Evolutionary conservation across 2,113 vertebrate species (phyloP).

Genomic region (Nasalis larvatus): DNA sequence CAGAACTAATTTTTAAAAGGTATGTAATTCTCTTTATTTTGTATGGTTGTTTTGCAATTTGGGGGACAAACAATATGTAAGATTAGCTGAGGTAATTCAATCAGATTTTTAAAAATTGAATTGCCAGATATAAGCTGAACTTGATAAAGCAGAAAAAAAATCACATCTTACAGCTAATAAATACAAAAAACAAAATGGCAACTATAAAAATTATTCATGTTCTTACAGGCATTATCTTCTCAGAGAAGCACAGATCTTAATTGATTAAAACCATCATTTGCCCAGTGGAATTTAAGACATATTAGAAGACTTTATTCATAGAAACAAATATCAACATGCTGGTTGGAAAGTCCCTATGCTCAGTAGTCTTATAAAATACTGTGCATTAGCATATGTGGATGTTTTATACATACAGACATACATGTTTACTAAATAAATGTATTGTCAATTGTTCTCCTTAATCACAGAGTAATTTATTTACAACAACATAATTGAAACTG

Average conservation of each 20-base stretch:
- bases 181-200: constrained; percentile 45
- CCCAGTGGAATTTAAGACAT: constrained; percentile 70
- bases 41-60: constrained; percentile 38
- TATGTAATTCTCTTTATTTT: not conserved
- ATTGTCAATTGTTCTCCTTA: constrained; percentile 66
- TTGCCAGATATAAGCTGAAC: not conserved
- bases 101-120: not conserved
- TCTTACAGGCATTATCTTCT: not conserved
- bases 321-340: constrained; percentile 49
- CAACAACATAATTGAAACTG: constrained; percentile 59
- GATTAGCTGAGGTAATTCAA: constrained; percentile 20
- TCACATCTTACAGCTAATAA: constrained; percentile 62
- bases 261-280: constrained; percentile 69
- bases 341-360: constrained; percentile 63
- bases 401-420: constrained; percentile 54
- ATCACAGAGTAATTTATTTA: constrained; percentile 76
- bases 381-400: constrained; percentile 57
- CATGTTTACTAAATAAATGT: constrained; percentile 65
- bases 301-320: constrained; percentile 67
- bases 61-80: constrained; percentile 34
- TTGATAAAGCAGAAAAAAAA: constrained; percentile 30
- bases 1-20: not conserved
- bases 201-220: constrained; percentile 33
- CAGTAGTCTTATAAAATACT: constrained; percentile 58
- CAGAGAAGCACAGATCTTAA: constrained; percentile 70